A percentile compares a stretch with the other conserved stretches of the same genome.
Conservation (phyloP, 2,888 invertebrate genomes). For the Oscheius sp. region DNA sequence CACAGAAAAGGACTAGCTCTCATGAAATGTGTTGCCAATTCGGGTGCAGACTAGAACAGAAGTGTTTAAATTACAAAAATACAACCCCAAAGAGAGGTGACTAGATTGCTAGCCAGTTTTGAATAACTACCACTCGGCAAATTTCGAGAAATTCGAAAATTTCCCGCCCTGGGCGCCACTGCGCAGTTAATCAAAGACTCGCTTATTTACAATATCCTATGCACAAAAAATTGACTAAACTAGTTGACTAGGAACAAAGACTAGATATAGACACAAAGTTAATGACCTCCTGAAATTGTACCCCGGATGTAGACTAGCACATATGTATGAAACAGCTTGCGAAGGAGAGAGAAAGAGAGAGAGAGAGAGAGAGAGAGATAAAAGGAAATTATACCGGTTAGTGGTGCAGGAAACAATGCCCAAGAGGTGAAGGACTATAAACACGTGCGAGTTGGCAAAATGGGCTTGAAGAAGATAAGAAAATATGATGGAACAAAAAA, state of each 20-base stretch:
- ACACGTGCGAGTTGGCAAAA: conserved; percentile 16
- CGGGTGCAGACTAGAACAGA: neutral
- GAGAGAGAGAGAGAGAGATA: no score
- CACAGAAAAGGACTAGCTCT: conserved; percentile 8
- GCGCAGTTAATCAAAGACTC: conserved; percentile 12
- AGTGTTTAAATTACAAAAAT: no score
- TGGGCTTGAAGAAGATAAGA: no score
- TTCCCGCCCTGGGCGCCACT: conserved; percentile 28
- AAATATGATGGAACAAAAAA: neutral
- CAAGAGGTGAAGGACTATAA: conserved; percentile 21
- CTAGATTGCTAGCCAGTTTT: conserved; percentile 11
- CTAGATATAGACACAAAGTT: no score
- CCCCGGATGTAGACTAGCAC: neutral
- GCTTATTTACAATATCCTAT: conserved; percentile 3
- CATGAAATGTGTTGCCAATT: neutral
- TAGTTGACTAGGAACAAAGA: no score
- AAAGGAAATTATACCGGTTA: neutral
- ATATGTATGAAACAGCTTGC: neutral
- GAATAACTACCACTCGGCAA: conserved; percentile 20
- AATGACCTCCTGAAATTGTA: neutral
- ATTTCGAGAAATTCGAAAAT: conserved; percentile 15
- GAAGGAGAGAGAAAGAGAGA: no score
- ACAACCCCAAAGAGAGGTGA: neutral
- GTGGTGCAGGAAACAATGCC: conserved; percentile 17
- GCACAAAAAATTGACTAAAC: no score